Percentiles rank a stretch among this genome's conserved stretches.
These are phyloP conservation scores for Hippocampus mohnikei DNA, from an alignment of 2,113 vertebrate species.

Conservation along the genomic window DNA sequence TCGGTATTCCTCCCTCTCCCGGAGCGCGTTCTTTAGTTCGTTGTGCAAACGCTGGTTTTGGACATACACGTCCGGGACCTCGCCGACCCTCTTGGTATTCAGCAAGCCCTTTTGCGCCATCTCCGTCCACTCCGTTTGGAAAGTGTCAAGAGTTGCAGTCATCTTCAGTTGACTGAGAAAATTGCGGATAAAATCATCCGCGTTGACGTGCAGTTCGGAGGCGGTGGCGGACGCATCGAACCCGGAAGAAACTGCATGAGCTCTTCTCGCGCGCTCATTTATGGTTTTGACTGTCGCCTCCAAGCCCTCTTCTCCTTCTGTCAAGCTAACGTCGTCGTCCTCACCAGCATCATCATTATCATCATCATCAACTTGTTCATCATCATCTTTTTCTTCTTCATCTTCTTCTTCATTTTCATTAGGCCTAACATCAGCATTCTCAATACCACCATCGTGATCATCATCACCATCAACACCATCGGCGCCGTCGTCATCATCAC, in stretches of 20 bases:
- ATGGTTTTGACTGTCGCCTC: slow-evolving; percentile 67
- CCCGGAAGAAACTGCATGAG: neutral
- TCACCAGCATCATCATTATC: slow-evolving; percentile 76
- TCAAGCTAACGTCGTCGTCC: slow-evolving; percentile 71
- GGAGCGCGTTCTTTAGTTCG: slow-evolving; percentile 72
- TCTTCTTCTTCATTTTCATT: neutral
- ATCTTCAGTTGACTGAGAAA: slow-evolving; percentile 85
- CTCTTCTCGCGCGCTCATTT: slow-evolving; percentile 59
- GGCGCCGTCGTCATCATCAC: slow-evolving; percentile 73
- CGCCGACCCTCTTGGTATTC: slow-evolving; percentile 33
- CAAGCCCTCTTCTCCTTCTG: slow-evolving; percentile 80
- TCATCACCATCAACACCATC: slow-evolving; percentile 69
- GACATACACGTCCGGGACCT: slow-evolving; percentile 75
- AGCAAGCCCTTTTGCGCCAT: slow-evolving; percentile 74
- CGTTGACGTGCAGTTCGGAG: slow-evolving; percentile 55
- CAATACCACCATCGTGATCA: slow-evolving; percentile 75
- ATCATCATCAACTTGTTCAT: slow-evolving; percentile 59
- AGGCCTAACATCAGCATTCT: slow-evolving; percentile 8
- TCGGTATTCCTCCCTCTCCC: slow-evolving; percentile 75
- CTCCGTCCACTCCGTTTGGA: slow-evolving; percentile 89
- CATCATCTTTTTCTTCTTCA: slow-evolving; percentile 34
- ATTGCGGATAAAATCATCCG: slow-evolving; percentile 85
- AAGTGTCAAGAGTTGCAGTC: slow-evolving; percentile 84
- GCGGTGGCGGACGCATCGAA: neutral
- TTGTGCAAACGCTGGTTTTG: slow-evolving; percentile 75